Conservation (phyloP, 2,888 invertebrate species). For the Callosobruchus maculatus region DNA sequence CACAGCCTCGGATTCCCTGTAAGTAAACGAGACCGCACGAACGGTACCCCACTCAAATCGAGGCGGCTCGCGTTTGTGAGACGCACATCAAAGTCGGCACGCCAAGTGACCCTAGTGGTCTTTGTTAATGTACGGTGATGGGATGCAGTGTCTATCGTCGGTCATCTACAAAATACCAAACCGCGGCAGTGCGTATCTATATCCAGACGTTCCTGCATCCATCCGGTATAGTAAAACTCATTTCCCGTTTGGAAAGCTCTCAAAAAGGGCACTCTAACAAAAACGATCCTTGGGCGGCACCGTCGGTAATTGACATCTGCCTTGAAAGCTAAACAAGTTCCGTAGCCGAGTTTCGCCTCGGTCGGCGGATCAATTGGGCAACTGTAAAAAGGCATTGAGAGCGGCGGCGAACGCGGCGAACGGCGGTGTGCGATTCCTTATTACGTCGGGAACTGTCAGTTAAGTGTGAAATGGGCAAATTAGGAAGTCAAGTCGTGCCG, state of each 20-base stretch:
- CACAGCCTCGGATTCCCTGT: too few species aligned
- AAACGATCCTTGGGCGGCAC: background rate
- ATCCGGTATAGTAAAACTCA: background rate
- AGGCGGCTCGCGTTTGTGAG: too few species aligned
- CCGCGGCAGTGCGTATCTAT: too few species aligned
- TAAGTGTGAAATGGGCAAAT: background rate
- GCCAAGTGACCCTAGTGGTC: too few species aligned
- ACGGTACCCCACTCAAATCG: too few species aligned
- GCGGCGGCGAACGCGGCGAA: too few species aligned
- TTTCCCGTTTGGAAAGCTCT: background rate
- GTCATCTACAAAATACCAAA: too few species aligned
- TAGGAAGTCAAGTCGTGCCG: background rate
- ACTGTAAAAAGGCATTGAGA: background rate
- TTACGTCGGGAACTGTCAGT: constrained; percentile 1
- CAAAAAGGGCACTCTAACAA: background rate
- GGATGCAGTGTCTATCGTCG: too few species aligned
- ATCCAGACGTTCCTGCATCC: background rate
- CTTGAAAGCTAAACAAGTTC: background rate
- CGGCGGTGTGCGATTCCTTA: background rate
- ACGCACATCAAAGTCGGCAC: too few species aligned
- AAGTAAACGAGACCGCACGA: too few species aligned
- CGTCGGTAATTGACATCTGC: background rate
- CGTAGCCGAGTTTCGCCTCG: background rate
- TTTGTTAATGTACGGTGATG: too few species aligned
- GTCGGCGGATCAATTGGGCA: background rate